Evolutionary conservation across 92 coral and sea anemone genomes (phyloP), one percentile per base, ranked within the genome.

Genomic region (Virgularia gustaviana): DNA sequence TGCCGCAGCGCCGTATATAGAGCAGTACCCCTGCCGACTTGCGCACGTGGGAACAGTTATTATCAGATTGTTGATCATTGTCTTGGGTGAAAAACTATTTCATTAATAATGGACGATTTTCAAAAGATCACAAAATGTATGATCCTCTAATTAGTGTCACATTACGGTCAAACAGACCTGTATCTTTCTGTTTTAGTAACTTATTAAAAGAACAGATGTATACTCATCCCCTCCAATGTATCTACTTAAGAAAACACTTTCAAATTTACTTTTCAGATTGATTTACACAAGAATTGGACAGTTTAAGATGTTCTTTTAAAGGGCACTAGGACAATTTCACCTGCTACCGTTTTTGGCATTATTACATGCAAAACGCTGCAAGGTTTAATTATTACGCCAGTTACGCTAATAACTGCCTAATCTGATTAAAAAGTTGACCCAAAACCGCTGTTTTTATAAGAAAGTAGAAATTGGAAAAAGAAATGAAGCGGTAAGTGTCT

Each of bases 71-170:
- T 83, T 61, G 70, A 73, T 96, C 82, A 92, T 92, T 92, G 98
- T 92, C 63, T 76, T 71, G 52, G 77, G 62, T 83, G 90, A 79
- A 92, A 92, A 86, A 78, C 86, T 73, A 82, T 75, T 81, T 86
- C 90, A 92, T 92, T 78, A 89, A 92, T 92, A 92, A 92, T 92
- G 98, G 86, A 88, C 82, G 84, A 85, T 67, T 80, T 89, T 87
- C 73, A 92, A 88, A 85, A 77, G 86, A 73, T 85, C 81, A 84
- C 88, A 85, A 92, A 92, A 92, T 68, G 75, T 61, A 49, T 49
- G 51, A 68, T 53, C 75, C 39, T 68, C 75, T 68, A 68, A 68
- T 68, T 49, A 49, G 75, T 49, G 61, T 68, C 75, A 68, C 49
- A 68, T 68, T 68, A 68, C 51, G 29, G 36, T 68, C 75, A 68